Evolutionary conservation across 1,140 invertebrate genomes (phyloP), one percentile per base, ranked within the genome.

Genomic region (Drosophila nigromelanica): DNA sequence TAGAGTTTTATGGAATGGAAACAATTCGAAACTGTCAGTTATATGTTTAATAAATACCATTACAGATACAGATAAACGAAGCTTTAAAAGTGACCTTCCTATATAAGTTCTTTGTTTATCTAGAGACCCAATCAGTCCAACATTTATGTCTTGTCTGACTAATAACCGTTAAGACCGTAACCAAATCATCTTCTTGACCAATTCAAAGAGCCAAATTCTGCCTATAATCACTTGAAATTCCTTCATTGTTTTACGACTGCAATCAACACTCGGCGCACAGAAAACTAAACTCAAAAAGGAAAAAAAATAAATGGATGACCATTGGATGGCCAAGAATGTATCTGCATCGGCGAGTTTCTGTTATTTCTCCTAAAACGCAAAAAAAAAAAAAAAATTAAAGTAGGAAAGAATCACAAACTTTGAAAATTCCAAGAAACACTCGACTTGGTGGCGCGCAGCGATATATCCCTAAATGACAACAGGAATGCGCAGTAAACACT

Each of bases 381-480:
- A 61, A 67, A 30, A 59, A 18, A 18, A 30, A 5, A 30, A 50
- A 30, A 50, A 14, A 30, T 27, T 1, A 5, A 56, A 39, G 18
- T 14, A 11, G 47, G 5, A 42, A 43, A 71, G 61, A 47, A 58
- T 66, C 68, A 54, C 48, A 52, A 63, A 42, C 52, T 61, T 37
- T 56, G 69, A 61, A 68, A 61, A 73, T 87, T 87, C 83, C 73
- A 24, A 70, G 82, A 87, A 87, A 48, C 54, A 87, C 82, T 87
- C 73, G 64, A 82, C 63, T 78, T 47, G 61, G 55, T 51, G 64
- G 42, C 73, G 40, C 51, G 58, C 40, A 51, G 33, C 55, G 24
- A 14, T 39, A 54, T 39, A 52, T 68, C 61, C 69, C 54, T 72
- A 72, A 67, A 67, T 59, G 69, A 71, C 72, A 40, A 21, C 42